These are phyloP conservation scores for Rhodeus uyekii DNA, from an alignment of 2,797 vertebrate species.

Conservation along the genomic window DNA sequence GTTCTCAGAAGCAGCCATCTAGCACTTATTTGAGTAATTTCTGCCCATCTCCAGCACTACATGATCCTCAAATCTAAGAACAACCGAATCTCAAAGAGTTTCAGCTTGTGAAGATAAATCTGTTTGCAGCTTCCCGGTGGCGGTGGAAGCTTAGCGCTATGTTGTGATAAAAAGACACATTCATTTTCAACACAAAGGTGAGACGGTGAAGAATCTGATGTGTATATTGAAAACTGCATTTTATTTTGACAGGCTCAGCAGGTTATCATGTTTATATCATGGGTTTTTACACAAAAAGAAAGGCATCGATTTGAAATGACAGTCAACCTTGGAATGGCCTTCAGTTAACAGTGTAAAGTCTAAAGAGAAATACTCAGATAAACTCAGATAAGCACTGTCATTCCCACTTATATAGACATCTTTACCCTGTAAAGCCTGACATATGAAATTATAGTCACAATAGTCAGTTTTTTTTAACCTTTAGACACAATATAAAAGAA, in stretches of 20 bases:
- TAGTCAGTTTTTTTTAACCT: neutral
- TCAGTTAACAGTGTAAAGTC: neutral
- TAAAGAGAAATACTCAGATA: neutral
- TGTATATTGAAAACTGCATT: constrained; percentile 21
- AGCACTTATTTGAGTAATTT: constrained; percentile 25
- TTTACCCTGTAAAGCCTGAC: neutral
- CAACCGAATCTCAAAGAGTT: constrained; percentile 28
- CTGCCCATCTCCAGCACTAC: constrained; percentile 30
- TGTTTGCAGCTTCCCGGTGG: constrained; percentile 13
- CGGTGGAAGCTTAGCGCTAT: neutral
- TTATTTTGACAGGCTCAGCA: constrained; percentile 30
- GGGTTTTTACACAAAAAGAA: constrained; percentile 1
- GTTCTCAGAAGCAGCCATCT: neutral
- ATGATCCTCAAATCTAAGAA: constrained; percentile 25
- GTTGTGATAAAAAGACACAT: constrained; percentile 5
- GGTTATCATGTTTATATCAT: constrained; percentile 23
- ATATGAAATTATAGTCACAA: neutral
- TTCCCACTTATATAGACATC: neutral
- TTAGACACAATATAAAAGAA: neutral
- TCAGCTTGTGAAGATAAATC: constrained; percentile 37
- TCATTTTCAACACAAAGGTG: neutral
- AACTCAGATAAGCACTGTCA: neutral
- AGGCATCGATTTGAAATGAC: constrained; percentile 2
- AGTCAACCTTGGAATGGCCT: neutral
- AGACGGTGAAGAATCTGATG: constrained; percentile 22